Evolutionary conservation across 2,113 vertebrate genomes (phyloP).

Genomic region (Lontra canadensis): DNA sequence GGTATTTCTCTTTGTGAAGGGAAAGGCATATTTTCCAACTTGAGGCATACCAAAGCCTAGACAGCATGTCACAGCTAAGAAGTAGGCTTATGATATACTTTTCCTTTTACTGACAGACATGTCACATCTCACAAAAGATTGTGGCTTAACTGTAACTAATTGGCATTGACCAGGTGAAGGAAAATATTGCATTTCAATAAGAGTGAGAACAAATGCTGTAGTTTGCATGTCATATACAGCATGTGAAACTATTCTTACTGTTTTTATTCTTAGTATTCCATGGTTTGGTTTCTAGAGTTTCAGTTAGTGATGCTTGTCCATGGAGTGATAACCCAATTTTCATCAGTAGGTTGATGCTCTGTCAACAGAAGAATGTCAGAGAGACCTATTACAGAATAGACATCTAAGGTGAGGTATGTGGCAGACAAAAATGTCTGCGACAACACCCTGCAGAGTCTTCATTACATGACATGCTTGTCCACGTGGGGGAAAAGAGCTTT

Average conservation of each 20-base stretch:
- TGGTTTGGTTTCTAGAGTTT: constrained; percentile 18
- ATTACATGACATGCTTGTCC: background rate
- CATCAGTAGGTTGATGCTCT: background rate
- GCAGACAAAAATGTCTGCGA: background rate
- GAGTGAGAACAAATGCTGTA: background rate
- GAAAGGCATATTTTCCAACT: constrained; percentile 51
- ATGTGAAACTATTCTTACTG: background rate
- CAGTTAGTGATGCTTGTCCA: background rate
- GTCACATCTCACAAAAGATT: constrained; percentile 49
- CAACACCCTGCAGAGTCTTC: background rate
- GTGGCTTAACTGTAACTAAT: constrained; percentile 9
- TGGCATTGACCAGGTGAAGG: background rate
- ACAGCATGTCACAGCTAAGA: constrained; percentile 41
- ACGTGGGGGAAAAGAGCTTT: background rate
- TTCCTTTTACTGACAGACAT: constrained; percentile 34
- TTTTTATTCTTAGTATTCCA: background rate
- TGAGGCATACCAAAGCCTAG: constrained; percentile 14
- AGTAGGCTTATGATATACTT: constrained; percentile 40
- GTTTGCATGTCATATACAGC: background rate
- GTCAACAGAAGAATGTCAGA: background rate
- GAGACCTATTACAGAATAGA: background rate
- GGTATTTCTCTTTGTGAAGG: constrained; percentile 38
- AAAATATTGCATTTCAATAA: background rate
- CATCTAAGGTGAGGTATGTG: background rate
- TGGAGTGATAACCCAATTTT: background rate